Evolutionary conservation across 2,888 invertebrate genomes (phyloP), one percentile per base, ranked within the genome.

Genomic region (Rhingia rostrata): DNA sequence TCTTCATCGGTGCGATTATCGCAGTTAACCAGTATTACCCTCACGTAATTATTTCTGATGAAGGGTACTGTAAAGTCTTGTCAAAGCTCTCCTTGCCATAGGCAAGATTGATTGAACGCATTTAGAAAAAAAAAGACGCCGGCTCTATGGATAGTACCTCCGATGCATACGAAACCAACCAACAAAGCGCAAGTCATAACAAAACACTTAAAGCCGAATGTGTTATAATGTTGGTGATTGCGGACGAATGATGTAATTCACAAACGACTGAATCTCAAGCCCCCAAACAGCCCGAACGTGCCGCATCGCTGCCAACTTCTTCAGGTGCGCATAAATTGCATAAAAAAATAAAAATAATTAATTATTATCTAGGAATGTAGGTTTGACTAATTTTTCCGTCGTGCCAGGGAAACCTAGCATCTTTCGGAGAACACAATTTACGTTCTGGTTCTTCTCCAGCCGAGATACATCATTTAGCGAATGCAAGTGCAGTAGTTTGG

Each of bases 261-360:
- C 58, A 73, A 77, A 54, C 60, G 51, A 63, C 53, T 61, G 35
- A 60, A 53, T 58, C 41, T 51, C 41, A 63, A 70, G 47, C 64
- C 39, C 53, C 22, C 54, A 32, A 72, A 51, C 51, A 64, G 43
- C 53, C 53, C 54, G 37, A 72, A 51, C 51, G 43, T 58, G 32
- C 39, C 22, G 10, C 9, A n/a, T n/a, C 45, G 56, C 30, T 43
- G 64, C 72, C 51, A 77, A 67, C 66, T 63, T 78, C 72, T 63
- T 67, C 78, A 78, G 78, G 63, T 78, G 78, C 60, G 63, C 83
- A 63, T 53, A 70, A 82, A 56, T 72, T 75, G 70, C 70, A 73
- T 9, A 58, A 37, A 78, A 73, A 54, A 83, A 83, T 83, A 78
- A 83, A 83, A 78, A 73, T 61, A 83, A 83, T 83, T 83, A 83